Percentiles rank a stretch among this genome's conserved stretches.
These are phyloP conservation scores for Coturnix japonica DNA, from an alignment of 2,113 vertebrate genomes.

Conservation along the genomic window DNA sequence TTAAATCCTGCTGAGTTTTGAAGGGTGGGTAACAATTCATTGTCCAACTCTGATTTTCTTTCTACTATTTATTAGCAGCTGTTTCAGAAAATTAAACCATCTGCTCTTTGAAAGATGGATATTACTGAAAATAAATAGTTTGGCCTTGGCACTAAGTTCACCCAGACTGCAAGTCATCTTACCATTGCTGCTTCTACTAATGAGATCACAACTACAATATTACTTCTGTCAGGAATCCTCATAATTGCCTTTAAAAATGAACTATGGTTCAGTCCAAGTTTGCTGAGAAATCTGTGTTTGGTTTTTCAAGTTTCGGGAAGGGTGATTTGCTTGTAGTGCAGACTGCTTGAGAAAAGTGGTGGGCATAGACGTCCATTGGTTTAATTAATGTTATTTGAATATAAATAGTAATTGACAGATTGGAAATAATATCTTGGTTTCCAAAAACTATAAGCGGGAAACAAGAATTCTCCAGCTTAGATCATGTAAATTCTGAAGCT, in stretches of 20 bases:
- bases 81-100: constrained; percentile 60
- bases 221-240: constrained; percentile 36
- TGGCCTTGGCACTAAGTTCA: constrained; percentile 48
- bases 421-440: not conserved
- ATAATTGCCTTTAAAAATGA: constrained; percentile 51
- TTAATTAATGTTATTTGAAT: not conserved
- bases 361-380: not conserved
- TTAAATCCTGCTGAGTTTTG: not conserved
- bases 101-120: constrained; percentile 46
- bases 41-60: constrained; percentile 7
- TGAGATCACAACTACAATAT: constrained; percentile 33
- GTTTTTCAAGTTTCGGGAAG: not conserved
- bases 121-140: constrained; percentile 43
- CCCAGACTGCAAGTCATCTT: constrained; percentile 31
- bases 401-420: not conserved
- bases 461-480: not conserved
- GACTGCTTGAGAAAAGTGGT: not conserved
- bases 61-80: constrained; percentile 56
- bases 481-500: not conserved
- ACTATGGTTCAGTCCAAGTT: constrained; percentile 31
- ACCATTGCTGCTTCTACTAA: constrained; percentile 40
- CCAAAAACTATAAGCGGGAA: not conserved
- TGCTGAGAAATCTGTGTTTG: not conserved
- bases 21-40: not conserved
- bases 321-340: not conserved